Evolutionary conservation across 2,888 invertebrate species (phyloP).

Genomic region (Lysandra coridon): DNA sequence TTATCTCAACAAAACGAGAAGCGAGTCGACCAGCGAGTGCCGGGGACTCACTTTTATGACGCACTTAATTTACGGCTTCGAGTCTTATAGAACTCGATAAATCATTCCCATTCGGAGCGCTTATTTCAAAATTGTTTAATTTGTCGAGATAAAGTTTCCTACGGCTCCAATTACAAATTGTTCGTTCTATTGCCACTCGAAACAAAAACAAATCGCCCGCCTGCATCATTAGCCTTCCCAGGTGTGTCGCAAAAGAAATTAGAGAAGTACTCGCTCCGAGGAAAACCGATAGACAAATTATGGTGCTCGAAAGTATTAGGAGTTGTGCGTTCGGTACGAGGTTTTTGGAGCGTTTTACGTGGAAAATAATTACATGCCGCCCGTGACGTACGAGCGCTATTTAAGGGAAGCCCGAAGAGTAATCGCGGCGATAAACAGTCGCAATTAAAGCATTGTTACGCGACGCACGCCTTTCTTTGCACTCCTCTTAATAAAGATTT

Average conservation of each 20-base stretch:
- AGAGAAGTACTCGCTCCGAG: constrained; percentile 40
- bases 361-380: constrained; percentile 76
- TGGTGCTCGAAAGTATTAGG: constrained; percentile 58
- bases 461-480: constrained; percentile 78
- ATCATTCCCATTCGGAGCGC: constrained; percentile 28
- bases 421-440: constrained; percentile 75
- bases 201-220: constrained; percentile 37
- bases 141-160: constrained; percentile 30
- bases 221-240: constrained; percentile 39
- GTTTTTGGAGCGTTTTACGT: constrained; percentile 73
- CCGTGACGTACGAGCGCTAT: constrained; percentile 76
- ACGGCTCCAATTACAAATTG: constrained; percentile 31
- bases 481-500: constrained; percentile 71
- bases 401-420: constrained; percentile 73
- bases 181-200: constrained; percentile 33
- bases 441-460: constrained; percentile 78
- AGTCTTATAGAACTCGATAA: constrained; percentile 31
- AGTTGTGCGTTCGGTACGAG: constrained; percentile 49
- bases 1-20: constrained; percentile 21
- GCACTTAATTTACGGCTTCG: constrained; percentile 29
- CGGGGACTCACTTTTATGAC: constrained; percentile 28
- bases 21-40: background rate
- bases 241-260: constrained; percentile 42
- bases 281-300: constrained; percentile 66
- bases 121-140: constrained; percentile 29